phyloP scores from a whole-genome alignment of 1,140 invertebrate genomes.

The Leptestheria dahalacensis region DNA sequence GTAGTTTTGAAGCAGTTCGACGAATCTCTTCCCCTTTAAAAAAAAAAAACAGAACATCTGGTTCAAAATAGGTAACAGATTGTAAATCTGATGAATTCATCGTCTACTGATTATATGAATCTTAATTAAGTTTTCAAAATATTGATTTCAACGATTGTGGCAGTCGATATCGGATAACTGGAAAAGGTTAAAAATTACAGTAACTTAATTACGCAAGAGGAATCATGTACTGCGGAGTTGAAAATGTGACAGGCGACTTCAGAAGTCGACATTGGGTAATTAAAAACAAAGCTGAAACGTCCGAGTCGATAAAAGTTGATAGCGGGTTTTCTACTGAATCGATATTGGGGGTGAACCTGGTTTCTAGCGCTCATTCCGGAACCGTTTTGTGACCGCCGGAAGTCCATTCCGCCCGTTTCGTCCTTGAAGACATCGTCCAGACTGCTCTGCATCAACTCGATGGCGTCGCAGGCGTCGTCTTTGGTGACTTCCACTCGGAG shows the following conservation, averaged over 20 bases:
- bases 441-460: slow-evolving; percentile 69
- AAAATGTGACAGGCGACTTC: too few relatives aligned
- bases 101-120: too few relatives aligned
- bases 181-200: too few relatives aligned
- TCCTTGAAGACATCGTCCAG: slow-evolving; percentile 58
- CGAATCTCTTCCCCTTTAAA: slow-evolving; percentile 63
- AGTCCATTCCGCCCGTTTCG: slow-evolving; percentile 48
- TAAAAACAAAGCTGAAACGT: too few relatives aligned
- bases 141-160: too few relatives aligned
- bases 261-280: too few relatives aligned
- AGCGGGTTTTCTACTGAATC: not conserved
- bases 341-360: slow-evolving; percentile 31
- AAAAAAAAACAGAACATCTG: slow-evolving; percentile 25
- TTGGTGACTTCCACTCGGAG: slow-evolving; percentile 59
- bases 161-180: too few relatives aligned
- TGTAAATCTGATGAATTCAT: slow-evolving; percentile 5
- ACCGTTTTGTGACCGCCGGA: slow-evolving; percentile 50
- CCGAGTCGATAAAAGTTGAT: too few relatives aligned
- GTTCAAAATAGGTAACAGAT: slow-evolving; percentile 12
- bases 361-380: slow-evolving; percentile 52
- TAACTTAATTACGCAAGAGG: too few relatives aligned
- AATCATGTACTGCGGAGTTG: too few relatives aligned
- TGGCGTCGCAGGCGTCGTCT: slow-evolving; percentile 67
- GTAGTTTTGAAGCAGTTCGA: slow-evolving; percentile 47
- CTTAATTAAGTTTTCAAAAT: too few relatives aligned